Base-by-base conservation (phyloP, 1,140 invertebrate species). In the Drosophila lacertosa region DNA sequence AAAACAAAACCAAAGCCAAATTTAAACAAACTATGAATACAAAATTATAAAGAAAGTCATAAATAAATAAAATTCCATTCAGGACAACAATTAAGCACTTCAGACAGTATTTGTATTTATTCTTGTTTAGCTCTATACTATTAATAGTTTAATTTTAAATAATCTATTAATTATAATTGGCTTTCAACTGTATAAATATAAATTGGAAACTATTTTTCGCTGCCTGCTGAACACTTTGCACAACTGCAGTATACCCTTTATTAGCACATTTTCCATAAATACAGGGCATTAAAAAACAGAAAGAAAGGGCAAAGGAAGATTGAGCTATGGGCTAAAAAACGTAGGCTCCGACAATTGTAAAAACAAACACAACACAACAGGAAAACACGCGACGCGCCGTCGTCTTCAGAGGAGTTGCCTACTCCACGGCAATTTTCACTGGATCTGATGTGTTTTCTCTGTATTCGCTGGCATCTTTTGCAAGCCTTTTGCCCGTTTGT, bases 341-440 rank as follows among this genome's bases (percentile, higher is more conserved):
- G 2, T 42, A 57, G 44, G 50, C 42, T 35, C 29, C 67, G 53
- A 50, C 64, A 72, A 60, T 55, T 68, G 69, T 45, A 15, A 77
- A 86, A 81, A 68, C 64, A 80, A 80, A 76, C 55, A 84, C 9
- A 62, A 68, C 78, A 77, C 77, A 82, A 18, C 15, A 42, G 72
- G 75, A 29, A 5, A 9, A 6, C 60, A 54, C 66, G 42, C 74
- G 18, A 48, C 20, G 16, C 47, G 26, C 11, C 32, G 26, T 16
- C 32, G 32, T 51, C 32, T 35, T 37, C 18, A 10, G 9, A 62
- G 13, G 29, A 54, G 42, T 20, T 44, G 33, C n/a, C n/a, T 13
- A n/a, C n/a, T 5, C 42, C 42, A 44, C 35, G 26, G 47, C 26
- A 58, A n/a, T n/a, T n/a, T n/a, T n/a, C n/a, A 24, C 13, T 16